phyloP scores from a whole-genome alignment of 2,888 invertebrate species.

The Nematopogon swammerdamellus region DNA sequence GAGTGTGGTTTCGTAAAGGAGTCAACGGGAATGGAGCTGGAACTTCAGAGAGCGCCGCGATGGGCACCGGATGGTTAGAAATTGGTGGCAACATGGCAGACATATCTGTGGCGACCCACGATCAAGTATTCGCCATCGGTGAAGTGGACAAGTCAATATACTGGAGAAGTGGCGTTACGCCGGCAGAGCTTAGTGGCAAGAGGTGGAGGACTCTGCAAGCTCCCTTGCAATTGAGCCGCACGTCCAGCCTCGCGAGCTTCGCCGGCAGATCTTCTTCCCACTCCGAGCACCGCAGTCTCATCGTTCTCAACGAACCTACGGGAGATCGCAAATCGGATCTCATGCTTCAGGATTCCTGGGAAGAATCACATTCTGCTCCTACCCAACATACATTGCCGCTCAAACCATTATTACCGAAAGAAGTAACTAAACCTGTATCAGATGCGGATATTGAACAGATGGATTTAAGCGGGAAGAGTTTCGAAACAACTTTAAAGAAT shows the following conservation, averaged over 20 bases:
- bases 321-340: slow-evolving; percentile 48
- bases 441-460: slow-evolving; percentile 36
- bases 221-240: slow-evolving; percentile 77
- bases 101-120: slow-evolving; percentile 82
- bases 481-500: slow-evolving; percentile 71
- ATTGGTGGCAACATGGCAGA: slow-evolving; percentile 83
- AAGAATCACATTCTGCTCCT: slow-evolving; percentile 73
- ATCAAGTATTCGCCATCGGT: slow-evolving; percentile 87
- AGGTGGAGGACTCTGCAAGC: slow-evolving; percentile 81
- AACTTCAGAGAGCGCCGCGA: slow-evolving; percentile 70
- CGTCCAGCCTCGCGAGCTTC: slow-evolving; percentile 76
- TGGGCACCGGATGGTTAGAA: slow-evolving; percentile 85
- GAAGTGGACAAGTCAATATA: slow-evolving; percentile 78
- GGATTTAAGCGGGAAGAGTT: slow-evolving; percentile 62
- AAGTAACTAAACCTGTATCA: slow-evolving; percentile 25
- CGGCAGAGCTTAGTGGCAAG: slow-evolving; percentile 78
- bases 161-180: slow-evolving; percentile 72
- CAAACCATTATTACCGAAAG: slow-evolving; percentile 23
- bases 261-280: slow-evolving; percentile 58
- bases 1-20: slow-evolving; percentile 84
- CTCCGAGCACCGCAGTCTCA: slow-evolving; percentile 69
- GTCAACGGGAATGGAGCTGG: slow-evolving; percentile 68
- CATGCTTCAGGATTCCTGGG: slow-evolving; percentile 59
- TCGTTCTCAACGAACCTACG: slow-evolving; percentile 33
- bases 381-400: slow-evolving; percentile 65